Conservation (phyloP, 92 coral and sea anemone species). For the Anthopleura xanthogrammica region DNA sequence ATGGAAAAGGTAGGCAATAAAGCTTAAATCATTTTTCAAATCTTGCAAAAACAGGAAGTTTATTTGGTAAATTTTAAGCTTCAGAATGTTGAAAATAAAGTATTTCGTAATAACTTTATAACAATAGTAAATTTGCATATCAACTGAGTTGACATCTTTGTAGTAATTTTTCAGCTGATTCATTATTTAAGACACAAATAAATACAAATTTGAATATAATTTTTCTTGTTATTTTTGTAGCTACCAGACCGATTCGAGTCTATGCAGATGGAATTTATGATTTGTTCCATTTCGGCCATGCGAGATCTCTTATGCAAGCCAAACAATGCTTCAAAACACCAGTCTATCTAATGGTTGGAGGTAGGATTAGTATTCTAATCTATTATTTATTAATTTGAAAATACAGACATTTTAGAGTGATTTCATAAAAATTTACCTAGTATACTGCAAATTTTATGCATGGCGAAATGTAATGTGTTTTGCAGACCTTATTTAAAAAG, state of each 20-base stretch:
- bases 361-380: slow-evolving; percentile 29
- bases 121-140: background rate
- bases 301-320: slow-evolving; percentile 94
- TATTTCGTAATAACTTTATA: background rate
- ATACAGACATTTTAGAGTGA: too few species aligned
- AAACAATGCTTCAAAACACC: slow-evolving; percentile 80
- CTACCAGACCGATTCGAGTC: slow-evolving; percentile 90
- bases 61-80: background rate
- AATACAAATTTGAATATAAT: too few species aligned
- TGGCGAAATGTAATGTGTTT: too few species aligned
- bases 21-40: background rate
- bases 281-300: slow-evolving; percentile 91
- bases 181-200: too few species aligned
- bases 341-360: slow-evolving; percentile 93
- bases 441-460: too few species aligned
- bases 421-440: too few species aligned
- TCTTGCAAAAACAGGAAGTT: too few species aligned
- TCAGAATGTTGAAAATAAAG: background rate
- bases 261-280: slow-evolving; percentile 96
- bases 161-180: too few species aligned
- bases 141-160: background rate
- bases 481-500: too few species aligned
- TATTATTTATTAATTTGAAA: background rate
- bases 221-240: slow-evolving; percentile 43
- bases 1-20: slow-evolving; percentile 76